These are phyloP conservation scores for Crotalus horridus DNA, from an alignment of 2,113 vertebrate genomes.

Conservation along the genomic window DNA sequence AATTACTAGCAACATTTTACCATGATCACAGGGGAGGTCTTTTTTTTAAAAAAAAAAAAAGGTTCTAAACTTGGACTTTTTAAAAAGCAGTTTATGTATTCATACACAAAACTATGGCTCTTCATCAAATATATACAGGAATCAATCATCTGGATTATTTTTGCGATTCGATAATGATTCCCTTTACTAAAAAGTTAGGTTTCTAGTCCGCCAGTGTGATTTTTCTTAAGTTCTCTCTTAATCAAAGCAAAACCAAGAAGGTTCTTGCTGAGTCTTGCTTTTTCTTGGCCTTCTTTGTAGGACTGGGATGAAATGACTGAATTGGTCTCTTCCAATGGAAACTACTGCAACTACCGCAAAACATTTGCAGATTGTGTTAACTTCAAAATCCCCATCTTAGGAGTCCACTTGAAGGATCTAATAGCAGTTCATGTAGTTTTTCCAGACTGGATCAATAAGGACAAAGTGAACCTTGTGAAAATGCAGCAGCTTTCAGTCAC, in stretches of 20 bases:
- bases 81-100: background rate
- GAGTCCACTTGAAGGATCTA: conserved; percentile 96
- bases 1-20: background rate
- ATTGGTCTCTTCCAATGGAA: conserved; percentile 93
- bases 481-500: conserved; percentile 97
- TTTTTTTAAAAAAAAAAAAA: background rate
- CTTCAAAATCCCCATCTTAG: conserved; percentile 96
- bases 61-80: background rate
- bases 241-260: conserved; percentile 41
- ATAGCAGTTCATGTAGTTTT: conserved; percentile 95
- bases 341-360: conserved; percentile 94
- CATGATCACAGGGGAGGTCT: background rate
- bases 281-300: conserved; percentile 73
- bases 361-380: conserved; percentile 86
- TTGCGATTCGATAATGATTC: background rate
- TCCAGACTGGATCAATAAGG: conserved; percentile 86
- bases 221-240: conserved; percentile 6
- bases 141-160: background rate
- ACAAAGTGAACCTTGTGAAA: conserved; percentile 92
- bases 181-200: background rate
- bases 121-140: background rate
- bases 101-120: background rate
- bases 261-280: conserved; percentile 51
- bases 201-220: background rate
- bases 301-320: conserved; percentile 97